Evolutionary conservation across 2,113 vertebrate genomes (phyloP), one percentile per base, ranked within the genome.

Genomic region (Caloenas nicobarica): DNA sequence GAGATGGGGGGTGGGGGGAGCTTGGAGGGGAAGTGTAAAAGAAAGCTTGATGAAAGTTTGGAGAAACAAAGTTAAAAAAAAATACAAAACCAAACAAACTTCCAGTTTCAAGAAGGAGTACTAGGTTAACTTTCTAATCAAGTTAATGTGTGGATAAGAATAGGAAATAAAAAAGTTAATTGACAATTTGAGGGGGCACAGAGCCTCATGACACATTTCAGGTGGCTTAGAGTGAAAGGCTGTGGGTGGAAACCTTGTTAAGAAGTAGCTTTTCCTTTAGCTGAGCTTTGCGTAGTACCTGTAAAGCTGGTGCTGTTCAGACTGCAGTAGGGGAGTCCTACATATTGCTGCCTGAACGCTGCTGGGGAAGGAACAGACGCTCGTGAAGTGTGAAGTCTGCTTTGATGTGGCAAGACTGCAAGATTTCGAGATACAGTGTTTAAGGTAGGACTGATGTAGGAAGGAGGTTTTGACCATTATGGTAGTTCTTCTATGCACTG

Each of bases 11-110:
- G 44, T 19, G 56, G 81, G 51, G 25, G 86, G 82, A 73, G 83
- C 83, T 22, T 72, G 95, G 89, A 92, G 73, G 95, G 94, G 46
- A 89, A 93, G 42, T 48, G 16, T 84, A 14, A 93, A 91, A 94
- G 70, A 68, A 66, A 42, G 19, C 53, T 95, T 74, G 76, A 50
- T 96, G 68, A 56, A 82, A 92, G 50, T 50, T 85, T 50, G 58
- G 54, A 95, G 40, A 69, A 88, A 86, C 22, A n/a, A 84, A 87
- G 36, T 38, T 17, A 68, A 94, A 33, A 66, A 18, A 34, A 36
- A 24, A 9, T 46, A 46, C 44, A 40, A 38, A 28, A 29, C 40
- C 31, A 60, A 60, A 54, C 44, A 31, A 46, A 58, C 36, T 58
- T 83, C 36, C n/a, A n/a, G 22, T 88, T 90, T 86, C 64, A 62